Percentiles rank a stretch among this genome's conserved stretches.
Evolutionary conservation across 2,113 vertebrate species (phyloP).

Genomic region (Clarias batrachus): DNA sequence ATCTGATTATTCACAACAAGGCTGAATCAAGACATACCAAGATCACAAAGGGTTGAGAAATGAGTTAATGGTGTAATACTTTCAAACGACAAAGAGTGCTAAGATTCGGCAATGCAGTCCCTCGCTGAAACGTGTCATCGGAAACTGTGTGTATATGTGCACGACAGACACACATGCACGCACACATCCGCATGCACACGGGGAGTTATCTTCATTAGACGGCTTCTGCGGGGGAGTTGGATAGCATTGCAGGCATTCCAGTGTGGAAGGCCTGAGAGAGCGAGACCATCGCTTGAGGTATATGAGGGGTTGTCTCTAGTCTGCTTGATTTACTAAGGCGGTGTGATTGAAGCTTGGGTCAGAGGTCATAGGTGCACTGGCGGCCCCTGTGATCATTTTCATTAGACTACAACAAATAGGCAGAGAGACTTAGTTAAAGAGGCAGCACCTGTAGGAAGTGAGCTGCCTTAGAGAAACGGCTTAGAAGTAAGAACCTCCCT

Average conservation of each 20-base stretch:
- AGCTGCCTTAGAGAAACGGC: conserved; percentile 59
- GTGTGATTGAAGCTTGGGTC: conserved; percentile 89
- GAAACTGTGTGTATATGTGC: background rate
- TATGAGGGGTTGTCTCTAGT: conserved; percentile 77
- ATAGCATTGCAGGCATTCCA: conserved; percentile 81
- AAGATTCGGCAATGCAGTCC: background rate
- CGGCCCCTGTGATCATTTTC: conserved; percentile 88
- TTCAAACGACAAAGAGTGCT: background rate
- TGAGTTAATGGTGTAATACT: background rate
- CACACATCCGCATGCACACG: background rate
- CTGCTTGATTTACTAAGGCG: conserved; percentile 89
- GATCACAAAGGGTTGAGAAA: background rate
- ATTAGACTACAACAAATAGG: conserved; percentile 89
- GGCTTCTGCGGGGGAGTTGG: conserved; percentile 50
- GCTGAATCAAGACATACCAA: background rate
- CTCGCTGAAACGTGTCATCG: background rate
- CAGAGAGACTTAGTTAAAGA: conserved; percentile 59
- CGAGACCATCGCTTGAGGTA: conserved; percentile 66
- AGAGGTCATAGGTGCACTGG: conserved; percentile 83
- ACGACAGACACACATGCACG: background rate
- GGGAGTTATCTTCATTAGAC: background rate
- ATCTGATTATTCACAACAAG: conserved; percentile 21
- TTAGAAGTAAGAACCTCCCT: background rate
- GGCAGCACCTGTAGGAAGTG: conserved; percentile 77
- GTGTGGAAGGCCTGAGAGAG: conserved; percentile 70